phyloP scores from a whole-genome alignment of 2,113 vertebrate species.

The Scartelaos histophorus region DNA sequence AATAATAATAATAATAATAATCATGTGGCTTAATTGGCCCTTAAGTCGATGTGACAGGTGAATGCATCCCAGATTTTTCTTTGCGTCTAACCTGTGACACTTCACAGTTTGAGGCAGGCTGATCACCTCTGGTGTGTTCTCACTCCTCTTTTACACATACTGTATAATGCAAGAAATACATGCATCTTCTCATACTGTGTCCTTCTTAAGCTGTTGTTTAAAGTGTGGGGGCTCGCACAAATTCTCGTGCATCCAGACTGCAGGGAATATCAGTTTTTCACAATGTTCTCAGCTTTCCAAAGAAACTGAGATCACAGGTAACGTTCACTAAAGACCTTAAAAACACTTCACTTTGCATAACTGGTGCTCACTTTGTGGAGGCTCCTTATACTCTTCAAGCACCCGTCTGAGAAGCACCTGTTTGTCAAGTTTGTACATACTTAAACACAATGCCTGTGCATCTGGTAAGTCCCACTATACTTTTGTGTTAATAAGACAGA shows the following conservation, averaged over 20 bases:
- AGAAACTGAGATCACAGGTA: slow-evolving; percentile 64
- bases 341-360: slow-evolving; percentile 58
- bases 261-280: slow-evolving; percentile 53
- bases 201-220: slow-evolving; percentile 11
- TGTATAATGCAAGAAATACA: slow-evolving; percentile 17
- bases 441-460: slow-evolving; percentile 3
- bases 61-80: slow-evolving; percentile 32
- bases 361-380: slow-evolving; percentile 55
- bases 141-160: slow-evolving; percentile 38
- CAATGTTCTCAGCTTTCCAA: slow-evolving; percentile 58
- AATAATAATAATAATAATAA: too few species aligned
- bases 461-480: slow-evolving; percentile 12
- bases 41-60: slow-evolving; percentile 22
- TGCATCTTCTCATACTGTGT: slow-evolving; percentile 1
- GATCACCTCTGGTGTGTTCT: slow-evolving; percentile 44
- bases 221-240: slow-evolving; percentile 7
- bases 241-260: slow-evolving; percentile 37
- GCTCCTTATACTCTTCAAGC: slow-evolving; percentile 36
- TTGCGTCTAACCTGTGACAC: slow-evolving; percentile 29
- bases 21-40: too few species aligned
- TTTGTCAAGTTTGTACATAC: slow-evolving; percentile 19
- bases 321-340: slow-evolving; percentile 63
- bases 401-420: slow-evolving; percentile 16
- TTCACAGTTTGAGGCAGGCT: slow-evolving; percentile 19
- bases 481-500: not conserved